Evolutionary conservation across 64 coral and sea anemone genomes (phyloP).

Genomic region (Trachythela sp.): DNA sequence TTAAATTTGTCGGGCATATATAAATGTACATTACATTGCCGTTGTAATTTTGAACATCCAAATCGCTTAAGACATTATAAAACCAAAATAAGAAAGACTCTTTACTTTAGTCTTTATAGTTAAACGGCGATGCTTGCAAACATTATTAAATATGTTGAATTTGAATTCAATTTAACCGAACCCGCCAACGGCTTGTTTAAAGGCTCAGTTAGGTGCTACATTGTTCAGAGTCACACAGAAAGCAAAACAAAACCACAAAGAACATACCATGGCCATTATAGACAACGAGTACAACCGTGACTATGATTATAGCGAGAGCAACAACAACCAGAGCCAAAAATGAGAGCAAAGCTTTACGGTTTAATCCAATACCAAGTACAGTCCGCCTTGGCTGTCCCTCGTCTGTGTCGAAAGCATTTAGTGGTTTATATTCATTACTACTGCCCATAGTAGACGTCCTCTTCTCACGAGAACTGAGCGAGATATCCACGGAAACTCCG

Average conservation of each 20-base stretch:
- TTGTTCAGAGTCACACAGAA: background rate
- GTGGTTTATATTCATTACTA: background rate
- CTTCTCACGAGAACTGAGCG: background rate
- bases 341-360: slow-evolving; percentile 44
- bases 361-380: background rate
- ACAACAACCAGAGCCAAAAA: slow-evolving; percentile 55
- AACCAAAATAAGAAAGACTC: no score
- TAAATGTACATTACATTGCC: no score
- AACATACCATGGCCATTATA: slow-evolving; percentile 58
- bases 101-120: no score
- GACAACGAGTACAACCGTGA: slow-evolving; percentile 44
- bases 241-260: background rate
- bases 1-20: no score
- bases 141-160: background rate
- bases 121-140: background rate
- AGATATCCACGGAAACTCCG: background rate
- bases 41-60: no score
- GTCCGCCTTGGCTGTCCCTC: background rate
- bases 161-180: background rate
- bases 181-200: background rate
- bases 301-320: slow-evolving; percentile 40
- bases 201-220: background rate
- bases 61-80: no score
- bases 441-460: background rate
- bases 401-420: slow-evolving; percentile 18